A percentile compares a stretch with the other conserved stretches of the same genome.
These are phyloP conservation scores for Barbus barbus DNA, from an alignment of 2,113 vertebrate genomes.

Conservation along the genomic window DNA sequence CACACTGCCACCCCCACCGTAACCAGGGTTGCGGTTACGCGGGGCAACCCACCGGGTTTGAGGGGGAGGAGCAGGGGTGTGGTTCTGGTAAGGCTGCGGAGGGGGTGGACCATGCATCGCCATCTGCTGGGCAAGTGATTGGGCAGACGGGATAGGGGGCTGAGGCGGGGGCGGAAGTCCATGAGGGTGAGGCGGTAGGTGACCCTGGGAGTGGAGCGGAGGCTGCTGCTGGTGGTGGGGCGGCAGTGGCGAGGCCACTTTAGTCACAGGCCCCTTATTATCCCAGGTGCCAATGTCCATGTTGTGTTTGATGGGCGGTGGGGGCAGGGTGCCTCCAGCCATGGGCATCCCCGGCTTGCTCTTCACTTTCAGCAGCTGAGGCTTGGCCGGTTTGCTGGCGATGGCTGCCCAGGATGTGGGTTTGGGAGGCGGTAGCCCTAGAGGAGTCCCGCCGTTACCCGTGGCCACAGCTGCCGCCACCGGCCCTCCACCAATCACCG, in stretches of 20 bases:
- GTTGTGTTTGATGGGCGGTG: constrained; percentile 94
- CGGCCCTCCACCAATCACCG: constrained; percentile 79
- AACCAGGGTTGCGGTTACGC: constrained; percentile 86
- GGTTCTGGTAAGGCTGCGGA: constrained; percentile 83
- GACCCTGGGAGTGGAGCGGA: constrained; percentile 67
- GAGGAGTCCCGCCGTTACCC: constrained; percentile 82
- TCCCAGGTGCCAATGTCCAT: constrained; percentile 99
- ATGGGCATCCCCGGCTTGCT: constrained; percentile 83
- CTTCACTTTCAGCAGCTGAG: constrained; percentile 92
- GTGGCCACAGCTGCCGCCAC: constrained; percentile 71
- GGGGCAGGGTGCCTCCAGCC: constrained; percentile 79
- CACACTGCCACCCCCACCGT: constrained; percentile 76
- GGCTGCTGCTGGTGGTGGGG: constrained; percentile 69
- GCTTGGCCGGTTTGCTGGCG: constrained; percentile 94
- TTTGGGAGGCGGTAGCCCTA: constrained; percentile 88
- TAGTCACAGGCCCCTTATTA: constrained; percentile 85
- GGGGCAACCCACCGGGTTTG: constrained; percentile 94
- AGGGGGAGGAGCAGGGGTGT: constrained; percentile 72
- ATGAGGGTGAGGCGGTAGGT: constrained; percentile 65
- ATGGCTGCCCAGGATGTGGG: constrained; percentile 96
- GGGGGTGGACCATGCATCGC: constrained; percentile 79
- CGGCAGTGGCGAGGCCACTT: constrained; percentile 79
- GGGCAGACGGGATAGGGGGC: constrained; percentile 57
- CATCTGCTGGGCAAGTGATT: constrained; percentile 79
- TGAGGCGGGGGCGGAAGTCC: constrained; percentile 60